Evolutionary conservation across 2,797 vertebrate genomes (phyloP).

Genomic region (Fringilla coelebs): DNA sequence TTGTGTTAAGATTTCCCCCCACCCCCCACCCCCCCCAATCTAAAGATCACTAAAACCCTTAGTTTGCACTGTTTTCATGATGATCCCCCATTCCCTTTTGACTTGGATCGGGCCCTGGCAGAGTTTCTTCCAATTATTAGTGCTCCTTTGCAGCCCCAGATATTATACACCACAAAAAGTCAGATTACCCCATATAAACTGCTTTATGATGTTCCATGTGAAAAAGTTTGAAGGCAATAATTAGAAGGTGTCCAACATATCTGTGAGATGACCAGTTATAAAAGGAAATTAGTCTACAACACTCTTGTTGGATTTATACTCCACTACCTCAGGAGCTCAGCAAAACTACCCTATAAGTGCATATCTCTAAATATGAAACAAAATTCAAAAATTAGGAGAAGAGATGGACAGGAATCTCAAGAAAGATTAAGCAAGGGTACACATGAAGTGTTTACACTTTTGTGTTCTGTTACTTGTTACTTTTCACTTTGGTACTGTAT

Average conservation of each 20-base stretch:
- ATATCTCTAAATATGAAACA: not conserved
- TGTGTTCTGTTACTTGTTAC: not conserved
- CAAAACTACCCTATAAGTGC: not conserved
- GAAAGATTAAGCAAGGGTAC: not conserved
- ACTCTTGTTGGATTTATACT: not conserved
- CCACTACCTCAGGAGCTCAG: not conserved
- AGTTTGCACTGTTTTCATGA: slow-evolving; percentile 66
- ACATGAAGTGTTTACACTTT: not conserved
- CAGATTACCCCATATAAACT: not conserved
- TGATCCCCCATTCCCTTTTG: slow-evolving; percentile 52
- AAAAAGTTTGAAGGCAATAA: not conserved
- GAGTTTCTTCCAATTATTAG: not conserved
- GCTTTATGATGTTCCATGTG: not conserved
- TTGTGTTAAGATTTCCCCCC: not conserved
- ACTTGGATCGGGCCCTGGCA: slow-evolving; percentile 51
- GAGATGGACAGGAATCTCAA: not conserved
- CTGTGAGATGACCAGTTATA: not conserved
- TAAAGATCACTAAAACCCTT: slow-evolving; percentile 64
- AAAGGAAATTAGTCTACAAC: not conserved
- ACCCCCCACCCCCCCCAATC: not conserved
- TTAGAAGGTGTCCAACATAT: not conserved
- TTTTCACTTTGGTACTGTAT: not conserved
- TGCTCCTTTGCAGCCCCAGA: not conserved
- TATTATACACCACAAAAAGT: not conserved
- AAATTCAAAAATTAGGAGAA: not conserved